These are phyloP conservation scores for Cephus cinctus DNA, from an alignment of 1,140 invertebrate genomes.

Conservation along the genomic window DNA sequence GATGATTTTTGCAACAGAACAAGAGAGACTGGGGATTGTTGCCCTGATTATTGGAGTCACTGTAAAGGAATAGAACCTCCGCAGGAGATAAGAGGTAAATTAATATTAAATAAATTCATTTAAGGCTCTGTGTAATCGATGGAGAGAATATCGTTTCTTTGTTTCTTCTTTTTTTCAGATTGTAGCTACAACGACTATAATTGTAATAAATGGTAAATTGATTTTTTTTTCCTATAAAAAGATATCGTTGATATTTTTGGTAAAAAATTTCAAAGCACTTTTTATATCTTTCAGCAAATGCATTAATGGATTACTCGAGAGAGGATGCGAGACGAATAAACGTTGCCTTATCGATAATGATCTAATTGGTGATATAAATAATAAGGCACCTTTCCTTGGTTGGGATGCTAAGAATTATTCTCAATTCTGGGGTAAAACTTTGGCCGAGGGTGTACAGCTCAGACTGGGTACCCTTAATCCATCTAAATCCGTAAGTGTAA, in stretches of 20 bases:
- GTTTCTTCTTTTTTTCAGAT: slow-evolving; percentile 38
- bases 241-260: too few relatives aligned
- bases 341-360: slow-evolving; percentile 72
- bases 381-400: slow-evolving; percentile 46
- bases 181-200: slow-evolving; percentile 56
- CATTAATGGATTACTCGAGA: slow-evolving; percentile 41
- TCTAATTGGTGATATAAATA: slow-evolving; percentile 68
- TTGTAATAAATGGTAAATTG: slow-evolving; percentile 28
- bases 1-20: slow-evolving; percentile 85
- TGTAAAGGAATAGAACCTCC: slow-evolving; percentile 60
- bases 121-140: too few relatives aligned
- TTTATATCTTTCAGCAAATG: slow-evolving; percentile 62
- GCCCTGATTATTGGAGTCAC: slow-evolving; percentile 78
- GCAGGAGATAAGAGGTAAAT: slow-evolving; percentile 24
- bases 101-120: slow-evolving; percentile 6
- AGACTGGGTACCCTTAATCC: slow-evolving; percentile 69
- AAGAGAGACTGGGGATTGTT: slow-evolving; percentile 69
- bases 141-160: too few relatives aligned
- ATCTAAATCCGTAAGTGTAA: slow-evolving; percentile 51
- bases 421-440: slow-evolving; percentile 78
- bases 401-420: slow-evolving; percentile 84
- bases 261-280: too few relatives aligned
- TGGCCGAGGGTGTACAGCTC: slow-evolving; percentile 75
- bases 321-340: slow-evolving; percentile 68
- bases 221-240: neutral